These are phyloP conservation scores for Indri indri DNA, from an alignment of 2,113 vertebrate species.

Conservation along the genomic window DNA sequence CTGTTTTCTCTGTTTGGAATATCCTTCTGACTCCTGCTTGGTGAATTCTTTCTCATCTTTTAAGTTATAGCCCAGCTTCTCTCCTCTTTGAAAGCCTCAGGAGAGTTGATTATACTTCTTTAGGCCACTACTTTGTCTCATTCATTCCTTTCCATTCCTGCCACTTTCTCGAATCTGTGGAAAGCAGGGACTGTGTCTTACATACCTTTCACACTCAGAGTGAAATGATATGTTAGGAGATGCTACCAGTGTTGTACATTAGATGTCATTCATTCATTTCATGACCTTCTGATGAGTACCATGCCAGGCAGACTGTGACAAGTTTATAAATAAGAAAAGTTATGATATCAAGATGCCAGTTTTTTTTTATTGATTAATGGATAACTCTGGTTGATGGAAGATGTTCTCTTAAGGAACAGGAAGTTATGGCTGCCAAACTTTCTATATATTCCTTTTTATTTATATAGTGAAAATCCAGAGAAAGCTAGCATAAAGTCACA, in stretches of 20 bases:
- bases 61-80: background rate
- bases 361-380: slow-evolving; percentile 17
- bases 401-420: background rate
- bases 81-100: background rate
- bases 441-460: background rate
- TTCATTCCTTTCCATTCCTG: background rate
- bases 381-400: slow-evolving; percentile 9
- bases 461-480: background rate
- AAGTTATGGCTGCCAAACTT: background rate
- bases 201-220: background rate
- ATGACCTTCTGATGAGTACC: background rate
- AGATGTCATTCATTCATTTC: background rate
- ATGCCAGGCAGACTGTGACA: background rate
- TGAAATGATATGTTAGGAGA: background rate
- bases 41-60: slow-evolving; percentile 9
- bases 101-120: background rate
- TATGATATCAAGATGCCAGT: background rate
- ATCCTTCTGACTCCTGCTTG: background rate
- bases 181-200: background rate
- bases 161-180: background rate
- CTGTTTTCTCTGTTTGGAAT: background rate
- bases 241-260: background rate
- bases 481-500: slow-evolving; percentile 16
- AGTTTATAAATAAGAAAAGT: slow-evolving; percentile 10
- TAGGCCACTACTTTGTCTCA: background rate